Base-by-base conservation (phyloP, 2,113 vertebrate species). In the Macroglossus sobrinus region DNA sequence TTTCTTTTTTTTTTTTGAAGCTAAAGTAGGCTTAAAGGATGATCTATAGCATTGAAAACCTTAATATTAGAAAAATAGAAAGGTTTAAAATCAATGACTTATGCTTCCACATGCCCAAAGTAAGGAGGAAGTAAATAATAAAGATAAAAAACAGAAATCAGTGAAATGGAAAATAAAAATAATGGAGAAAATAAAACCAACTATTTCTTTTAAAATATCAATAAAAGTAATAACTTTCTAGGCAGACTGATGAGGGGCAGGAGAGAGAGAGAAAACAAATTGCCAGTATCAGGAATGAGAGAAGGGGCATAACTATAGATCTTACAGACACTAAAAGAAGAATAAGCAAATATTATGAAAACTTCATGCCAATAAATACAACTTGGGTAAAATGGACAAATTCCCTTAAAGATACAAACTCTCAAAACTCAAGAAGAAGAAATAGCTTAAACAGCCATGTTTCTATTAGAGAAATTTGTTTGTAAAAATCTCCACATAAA, bases 341-440 rank as follows among this genome's bases (percentile, higher is more conserved):
- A 89, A 74, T 22, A 75, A 89, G 33, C 63, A 69, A 93, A 74
- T 82, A 57, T 50, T 64, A 89, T 21, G 33, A 93, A 86, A 85
- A 45, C 26, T 24, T 66, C 15, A 72, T 78, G 50, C 24, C 94
- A 93, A 95, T 84, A 95, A 92, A 53, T 33, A 59, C 21, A 82
- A 89, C 57, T 90, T 92, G 79, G 28, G 57, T 69, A 64, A 81
- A 90, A 74, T 68, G 26, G n/a, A 81, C 33, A 96, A n/a, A 89
- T 69, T 85, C 10, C 19, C 80, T 97, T 82, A 57, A 85, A 93
- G 69, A 91, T 4, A 59, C 7, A 80, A 87, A 43, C 18, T 84
- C 59, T 85, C 45, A 81, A 94, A 91, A 85, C 30, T 94, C n/a
- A 85, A 88, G 69, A 84, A 92, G 30, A 84, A 92, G 30, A 79